A percentile compares a stretch with the other conserved stretches of the same genome.
Conservation (phyloP, 1,140 invertebrate species). For the Piezodorus guildinii region DNA sequence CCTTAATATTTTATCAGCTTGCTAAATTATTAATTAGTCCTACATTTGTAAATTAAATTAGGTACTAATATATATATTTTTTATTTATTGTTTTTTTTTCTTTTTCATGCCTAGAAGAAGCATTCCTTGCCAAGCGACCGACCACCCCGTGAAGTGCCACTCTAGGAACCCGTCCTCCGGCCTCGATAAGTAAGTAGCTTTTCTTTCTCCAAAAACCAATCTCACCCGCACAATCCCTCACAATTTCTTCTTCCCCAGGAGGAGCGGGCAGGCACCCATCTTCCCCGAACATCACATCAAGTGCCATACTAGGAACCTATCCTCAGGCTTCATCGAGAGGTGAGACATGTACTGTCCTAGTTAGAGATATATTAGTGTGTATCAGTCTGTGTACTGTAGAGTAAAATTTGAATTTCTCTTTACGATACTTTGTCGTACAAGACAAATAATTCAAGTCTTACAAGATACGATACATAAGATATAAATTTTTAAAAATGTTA, state of each 20-base stretch:
- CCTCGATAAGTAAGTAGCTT: conserved; percentile 45
- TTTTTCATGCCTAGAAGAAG: not conserved
- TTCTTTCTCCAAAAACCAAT: not conserved
- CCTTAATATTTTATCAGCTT: too few relatives aligned
- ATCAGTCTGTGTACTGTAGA: too few relatives aligned
- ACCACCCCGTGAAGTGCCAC: conserved; percentile 55
- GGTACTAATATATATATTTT: too few relatives aligned
- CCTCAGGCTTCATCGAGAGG: conserved; percentile 1
- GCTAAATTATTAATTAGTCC: too few relatives aligned
- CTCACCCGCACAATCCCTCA: not conserved
- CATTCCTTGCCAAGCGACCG: conserved; percentile 32
- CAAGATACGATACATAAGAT: too few relatives aligned
- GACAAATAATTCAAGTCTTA: too few relatives aligned
- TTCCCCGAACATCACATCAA: conserved; percentile 40
- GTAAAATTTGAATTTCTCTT: too few relatives aligned
- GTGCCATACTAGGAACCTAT: conserved; percentile 13
- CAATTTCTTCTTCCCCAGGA: not conserved
- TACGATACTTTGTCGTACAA: too few relatives aligned
- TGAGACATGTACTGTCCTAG: not conserved
- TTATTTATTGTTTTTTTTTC: too few relatives aligned
- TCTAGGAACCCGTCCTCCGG: conserved; percentile 58
- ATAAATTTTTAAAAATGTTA: too few relatives aligned
- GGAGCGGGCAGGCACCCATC: not conserved
- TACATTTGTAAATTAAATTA: too few relatives aligned
- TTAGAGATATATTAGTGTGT: too few relatives aligned